Base-by-base conservation (phyloP, 35 echinoderm and acorn worm species). In the Chiridota heheva region DNA sequence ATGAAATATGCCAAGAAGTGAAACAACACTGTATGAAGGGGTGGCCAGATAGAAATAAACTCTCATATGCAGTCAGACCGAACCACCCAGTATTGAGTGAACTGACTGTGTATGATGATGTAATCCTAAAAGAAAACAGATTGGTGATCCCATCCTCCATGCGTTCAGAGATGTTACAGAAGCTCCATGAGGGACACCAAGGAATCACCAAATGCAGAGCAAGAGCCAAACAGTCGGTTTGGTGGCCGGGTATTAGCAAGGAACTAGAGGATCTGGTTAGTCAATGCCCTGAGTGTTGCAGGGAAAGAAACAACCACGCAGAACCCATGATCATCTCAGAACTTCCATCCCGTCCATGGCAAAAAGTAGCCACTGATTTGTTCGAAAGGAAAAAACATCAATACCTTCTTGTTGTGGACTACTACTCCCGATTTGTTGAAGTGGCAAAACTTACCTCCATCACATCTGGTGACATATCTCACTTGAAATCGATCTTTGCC, bases 211-310 rank as follows among this genome's bases (percentile, higher is more conserved):
- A 84, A 51, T 88, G 60, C 35, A 1, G 84, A 10, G 35, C 58
- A 33, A 1, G 88, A 35, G 70, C 75, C 28, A 82, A 64, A 31
- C 33, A 44, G 55, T 82, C 70, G n/a, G 79, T 88, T 20, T 93
- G 78, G 79, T 93, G 90, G 85, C 90, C 90, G 30, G 62, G 83
- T 39, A 62, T 93, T 3, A 22, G 68, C 2, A 81, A 17, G 15
- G 44, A 88, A 18, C 69, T 93, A 10, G 80, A 60, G 57, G 31
- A 75, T 2, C n/a, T 73, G 40, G 44, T 87, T 1, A 41, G 47
- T 15, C 62, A 15, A 37, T 92, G 90, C 75, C 38, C 57, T 37
- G 40, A 35, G 27, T 93, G 90, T 60, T 60, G 45, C 16, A 87
- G 83, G 30, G 40, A 85, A 25, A 83, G 34, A 36, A 58, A 39